These are phyloP conservation scores for Cyanistes caeruleus DNA, from an alignment of 2,113 vertebrate species.

Conservation along the genomic window DNA sequence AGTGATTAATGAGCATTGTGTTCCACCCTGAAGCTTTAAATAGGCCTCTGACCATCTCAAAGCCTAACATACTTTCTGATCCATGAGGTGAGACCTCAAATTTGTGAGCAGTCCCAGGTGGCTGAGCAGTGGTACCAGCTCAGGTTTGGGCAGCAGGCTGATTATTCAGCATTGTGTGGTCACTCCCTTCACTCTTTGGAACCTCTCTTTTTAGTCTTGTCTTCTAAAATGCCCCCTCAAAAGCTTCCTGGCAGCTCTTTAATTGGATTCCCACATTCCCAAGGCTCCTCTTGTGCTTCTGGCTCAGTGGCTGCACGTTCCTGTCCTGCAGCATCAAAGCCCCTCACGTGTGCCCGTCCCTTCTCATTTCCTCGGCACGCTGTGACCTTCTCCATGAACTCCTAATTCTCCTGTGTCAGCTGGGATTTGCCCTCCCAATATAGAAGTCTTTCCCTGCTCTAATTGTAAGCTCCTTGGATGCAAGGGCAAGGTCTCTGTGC, in stretches of 20 bases:
- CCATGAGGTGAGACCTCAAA: not conserved
- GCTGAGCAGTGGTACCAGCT: not conserved
- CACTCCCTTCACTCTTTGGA: not conserved
- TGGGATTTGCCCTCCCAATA: conserved; percentile 53
- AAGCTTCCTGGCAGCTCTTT: not conserved
- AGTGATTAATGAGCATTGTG: not conserved
- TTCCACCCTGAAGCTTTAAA: not conserved
- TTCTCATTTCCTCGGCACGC: not conserved
- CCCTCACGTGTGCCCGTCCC: not conserved
- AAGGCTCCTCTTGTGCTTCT: not conserved
- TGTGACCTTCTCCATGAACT: not conserved
- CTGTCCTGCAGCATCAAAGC: not conserved
- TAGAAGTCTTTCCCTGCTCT: conserved; percentile 38
- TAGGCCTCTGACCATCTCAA: not conserved
- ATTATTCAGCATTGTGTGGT: rapidly evolving
- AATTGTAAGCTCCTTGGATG: conserved; percentile 43
- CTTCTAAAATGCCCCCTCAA: not conserved
- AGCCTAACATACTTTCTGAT: not conserved
- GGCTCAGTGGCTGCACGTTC: not conserved
- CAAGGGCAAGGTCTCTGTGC: not conserved
- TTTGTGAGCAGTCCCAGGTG: not conserved
- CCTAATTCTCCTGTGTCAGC: conserved; percentile 37
- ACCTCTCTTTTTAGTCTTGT: not conserved
- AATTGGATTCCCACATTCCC: not conserved
- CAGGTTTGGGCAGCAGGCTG: not conserved